Percentiles rank a stretch among this genome's conserved stretches.
Evolutionary conservation across 2,888 invertebrate species (phyloP).

Genomic region (Cataglyphis cursor): DNA sequence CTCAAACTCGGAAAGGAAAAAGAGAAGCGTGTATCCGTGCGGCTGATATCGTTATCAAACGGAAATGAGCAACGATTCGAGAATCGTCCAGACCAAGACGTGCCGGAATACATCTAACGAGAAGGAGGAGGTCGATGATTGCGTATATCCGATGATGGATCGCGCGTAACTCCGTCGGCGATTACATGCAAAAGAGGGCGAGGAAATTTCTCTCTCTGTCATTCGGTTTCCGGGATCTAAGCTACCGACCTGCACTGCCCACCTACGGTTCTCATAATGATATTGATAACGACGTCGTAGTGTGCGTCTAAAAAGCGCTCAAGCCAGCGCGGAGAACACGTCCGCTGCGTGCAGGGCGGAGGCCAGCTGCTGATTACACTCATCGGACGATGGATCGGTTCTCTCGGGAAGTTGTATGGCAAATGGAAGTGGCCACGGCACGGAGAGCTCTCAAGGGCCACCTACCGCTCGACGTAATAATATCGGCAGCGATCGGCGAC

Average conservation of each 20-base stretch:
- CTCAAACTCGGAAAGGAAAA: constrained; percentile 37
- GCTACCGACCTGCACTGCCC: constrained; percentile 62
- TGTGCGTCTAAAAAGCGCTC: constrained; percentile 64
- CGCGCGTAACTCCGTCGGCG: constrained; percentile 59
- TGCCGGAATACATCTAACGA: constrained; percentile 54
- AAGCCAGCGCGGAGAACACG: constrained; percentile 34
- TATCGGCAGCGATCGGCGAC: constrained; percentile 66
- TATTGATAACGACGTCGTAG: constrained; percentile 74
- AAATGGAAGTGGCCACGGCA: constrained; percentile 63
- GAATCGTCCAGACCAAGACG: constrained; percentile 54
- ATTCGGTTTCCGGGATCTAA: constrained; percentile 68
- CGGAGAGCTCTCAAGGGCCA: constrained; percentile 65
- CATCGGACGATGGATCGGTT: constrained; percentile 72
- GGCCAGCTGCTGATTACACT: constrained; percentile 73
- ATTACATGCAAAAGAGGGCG: constrained; percentile 70
- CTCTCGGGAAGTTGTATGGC: constrained; percentile 61
- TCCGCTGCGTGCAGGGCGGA: constrained; percentile 40
- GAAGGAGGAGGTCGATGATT: constrained; percentile 67
- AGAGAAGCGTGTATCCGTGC: constrained; percentile 30
- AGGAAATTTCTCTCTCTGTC: constrained; percentile 66
- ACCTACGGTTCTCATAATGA: constrained; percentile 78
- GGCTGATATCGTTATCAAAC: constrained; percentile 69
- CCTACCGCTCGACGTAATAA: constrained; percentile 73
- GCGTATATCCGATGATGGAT: constrained; percentile 78
- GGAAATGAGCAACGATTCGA: constrained; percentile 74